Base-by-base conservation (phyloP, 2,888 invertebrate genomes). In the Ormyrus pomaceus region DNA sequence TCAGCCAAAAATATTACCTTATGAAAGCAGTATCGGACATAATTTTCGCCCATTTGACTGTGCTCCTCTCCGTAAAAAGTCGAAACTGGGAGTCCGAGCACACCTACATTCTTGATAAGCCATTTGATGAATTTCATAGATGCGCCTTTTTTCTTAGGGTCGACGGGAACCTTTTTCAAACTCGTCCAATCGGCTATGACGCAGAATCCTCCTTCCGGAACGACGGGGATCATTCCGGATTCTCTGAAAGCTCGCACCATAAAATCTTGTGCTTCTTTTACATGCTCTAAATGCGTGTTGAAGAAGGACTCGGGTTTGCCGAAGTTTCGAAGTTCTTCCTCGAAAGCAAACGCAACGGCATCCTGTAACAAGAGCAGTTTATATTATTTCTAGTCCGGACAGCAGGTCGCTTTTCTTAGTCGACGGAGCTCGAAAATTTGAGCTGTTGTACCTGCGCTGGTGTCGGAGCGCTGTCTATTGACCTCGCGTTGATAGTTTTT, bases 401-500 rank as follows among this genome's bases (percentile, higher is more conserved):
- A 9, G 0, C 0, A 19, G 48, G 10, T 13, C 4, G 13, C n/a
- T 58, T 46, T 2, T 5, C 7, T 48, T 53, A 48, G 13, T 48
- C 6, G 6, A 19, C 46, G 10, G 6, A 48, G 13, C 13, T 5
- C 3, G 48, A 59, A 13, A 13, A 62, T 55, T 66, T 19, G 4
- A 64, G 19, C 50, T 53, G 34, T 13, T 50, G 82, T 86, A 94
- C 95, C 92, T 96, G 98, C 77, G 96, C 90, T 0, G 98, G 97
- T 0, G 99, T 98, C 10, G 94, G 93, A 88, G 96, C 97, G 0
- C 97, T 97, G 89, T 98, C 98, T 0, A 97, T 95, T 84, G 95
- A 95, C 92, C 99, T 99, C 91, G 99, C 98, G 91, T 99, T 99
- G 13, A 98, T 95, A 83, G 95, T 94, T 88, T 96, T 95, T 77